Base-by-base conservation (phyloP, 2,797 vertebrate species). In the Sciurus vulgaris region DNA sequence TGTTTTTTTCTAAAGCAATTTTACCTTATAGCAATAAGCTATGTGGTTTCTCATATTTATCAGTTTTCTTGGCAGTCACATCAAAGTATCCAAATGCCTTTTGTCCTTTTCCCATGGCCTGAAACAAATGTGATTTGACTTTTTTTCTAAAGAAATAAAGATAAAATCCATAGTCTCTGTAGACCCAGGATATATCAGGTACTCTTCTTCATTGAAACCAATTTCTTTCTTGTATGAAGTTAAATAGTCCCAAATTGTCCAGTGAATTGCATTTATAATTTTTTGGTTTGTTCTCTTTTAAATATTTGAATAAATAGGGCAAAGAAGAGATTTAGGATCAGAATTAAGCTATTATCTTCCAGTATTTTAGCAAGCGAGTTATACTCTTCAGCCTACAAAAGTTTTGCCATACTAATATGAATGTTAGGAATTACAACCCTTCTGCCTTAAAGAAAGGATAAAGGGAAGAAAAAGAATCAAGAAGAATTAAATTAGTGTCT, bases 141-240 rank as follows among this genome's bases (percentile, higher is more conserved):
- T 67, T 79, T 83, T 56, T 47, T 47, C 47, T 82, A 20, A 93
- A 89, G 69, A 90, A 84, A 94, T 94, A 51, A 78, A 87, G 86
- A 86, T 74, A 24, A 92, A 79, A 78, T 69, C 56, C 17, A 61
- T 44, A 33, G 35, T 69, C 35, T 78, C 61, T 59, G 30, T 82
- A 54, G 20, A 56, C 22, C 49, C 74, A 26, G 18, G 33, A 61
- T 65, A 3, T 24, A 89, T 61, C 56, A 90, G 26, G 67, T 15
- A 81, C 35, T 90, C 59, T 74, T 96, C 30, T 74, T 96, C 30
- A 83, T 10, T 76, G 33, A 90, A 96, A 26, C 18, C 86, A 77
- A 30, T 86, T 47, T 83, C 0, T 81, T 79, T 94, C 17, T 61
- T 72, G 44, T 67, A 81, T 69, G 65, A 85, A 74, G 41, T 67